phyloP scores from a whole-genome alignment of 2,888 invertebrate species.

The Rhyacophila evoluta region DNA sequence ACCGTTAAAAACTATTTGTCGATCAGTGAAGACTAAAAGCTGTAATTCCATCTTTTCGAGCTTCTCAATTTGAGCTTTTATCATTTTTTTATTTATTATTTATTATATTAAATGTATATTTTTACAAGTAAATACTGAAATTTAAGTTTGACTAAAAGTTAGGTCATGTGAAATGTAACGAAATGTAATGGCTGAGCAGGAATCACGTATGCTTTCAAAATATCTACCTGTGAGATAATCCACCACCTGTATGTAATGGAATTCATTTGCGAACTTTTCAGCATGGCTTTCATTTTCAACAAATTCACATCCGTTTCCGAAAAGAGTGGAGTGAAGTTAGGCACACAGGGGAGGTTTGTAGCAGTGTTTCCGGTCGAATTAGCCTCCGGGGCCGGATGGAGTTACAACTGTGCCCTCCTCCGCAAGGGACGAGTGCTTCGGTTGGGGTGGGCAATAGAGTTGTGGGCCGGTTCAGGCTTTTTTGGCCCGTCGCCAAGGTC shows the following conservation, averaged over 20 bases:
- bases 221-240: neutral
- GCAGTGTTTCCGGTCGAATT: slow-evolving; percentile 22
- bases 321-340: slow-evolving; percentile 16
- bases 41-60: no score
- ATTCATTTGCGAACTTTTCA: slow-evolving; percentile 15
- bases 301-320: slow-evolving; percentile 22
- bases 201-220: neutral
- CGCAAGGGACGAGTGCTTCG: neutral
- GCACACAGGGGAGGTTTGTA: slow-evolving; percentile 14
- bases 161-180: no score
- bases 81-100: no score
- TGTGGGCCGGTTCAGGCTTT: neutral
- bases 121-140: no score
- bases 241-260: slow-evolving; percentile 8
- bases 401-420: neutral
- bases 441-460: neutral
- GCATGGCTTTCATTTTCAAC: slow-evolving; percentile 16
- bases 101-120: no score
- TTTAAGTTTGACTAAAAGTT: no score
- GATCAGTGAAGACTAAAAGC: no score
- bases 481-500: slow-evolving; percentile 22
- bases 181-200: no score
- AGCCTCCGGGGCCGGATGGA: slow-evolving; percentile 22
- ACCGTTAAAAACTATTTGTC: no score
- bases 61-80: no score